Percentiles rank a stretch among this genome's conserved stretches.
Conservation (phyloP, 2,888 invertebrate genomes). For the Nipponacmea schrenckii region DNA sequence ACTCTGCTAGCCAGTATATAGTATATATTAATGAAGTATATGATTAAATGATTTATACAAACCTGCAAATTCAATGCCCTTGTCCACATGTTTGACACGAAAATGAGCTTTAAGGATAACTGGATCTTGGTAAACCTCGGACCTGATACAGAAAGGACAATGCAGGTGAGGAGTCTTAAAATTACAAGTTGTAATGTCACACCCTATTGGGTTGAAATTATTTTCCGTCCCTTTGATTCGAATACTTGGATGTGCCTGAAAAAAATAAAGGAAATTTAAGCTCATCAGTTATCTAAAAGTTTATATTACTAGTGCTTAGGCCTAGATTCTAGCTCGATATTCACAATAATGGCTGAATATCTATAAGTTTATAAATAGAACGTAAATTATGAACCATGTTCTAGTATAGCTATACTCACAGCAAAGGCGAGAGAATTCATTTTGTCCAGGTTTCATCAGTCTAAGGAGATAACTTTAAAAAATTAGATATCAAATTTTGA, state of each 20-base stretch:
- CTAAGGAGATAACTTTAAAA: background rate
- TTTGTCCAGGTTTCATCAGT: background rate
- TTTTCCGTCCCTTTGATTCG: conserved; percentile 67
- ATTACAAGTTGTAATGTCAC: conserved; percentile 56
- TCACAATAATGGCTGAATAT: too few species aligned
- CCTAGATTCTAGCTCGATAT: too few species aligned
- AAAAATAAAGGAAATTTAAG: conserved; percentile 14
- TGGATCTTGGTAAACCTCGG: conserved; percentile 63
- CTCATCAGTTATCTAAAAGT: too few species aligned
- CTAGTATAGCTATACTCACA: background rate
- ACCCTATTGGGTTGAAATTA: conserved; percentile 60
- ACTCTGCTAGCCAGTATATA: too few species aligned
- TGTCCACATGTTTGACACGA: conserved; percentile 68
- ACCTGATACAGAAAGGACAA: conserved; percentile 67
- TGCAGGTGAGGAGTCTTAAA: conserved; percentile 63
- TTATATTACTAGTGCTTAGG: too few species aligned
- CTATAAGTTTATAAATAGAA: too few species aligned
- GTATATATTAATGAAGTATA: too few species aligned
- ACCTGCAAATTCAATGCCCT: conserved; percentile 68
- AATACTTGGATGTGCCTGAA: conserved; percentile 66
- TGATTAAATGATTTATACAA: conserved; percentile 12
- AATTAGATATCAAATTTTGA: background rate
- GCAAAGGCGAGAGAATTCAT: conserved; percentile 23
- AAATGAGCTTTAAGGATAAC: conserved; percentile 67
- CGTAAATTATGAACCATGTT: too few species aligned